Evolutionary conservation across 1,140 invertebrate genomes (phyloP).

Genomic region (Pogonus chalceus): DNA sequence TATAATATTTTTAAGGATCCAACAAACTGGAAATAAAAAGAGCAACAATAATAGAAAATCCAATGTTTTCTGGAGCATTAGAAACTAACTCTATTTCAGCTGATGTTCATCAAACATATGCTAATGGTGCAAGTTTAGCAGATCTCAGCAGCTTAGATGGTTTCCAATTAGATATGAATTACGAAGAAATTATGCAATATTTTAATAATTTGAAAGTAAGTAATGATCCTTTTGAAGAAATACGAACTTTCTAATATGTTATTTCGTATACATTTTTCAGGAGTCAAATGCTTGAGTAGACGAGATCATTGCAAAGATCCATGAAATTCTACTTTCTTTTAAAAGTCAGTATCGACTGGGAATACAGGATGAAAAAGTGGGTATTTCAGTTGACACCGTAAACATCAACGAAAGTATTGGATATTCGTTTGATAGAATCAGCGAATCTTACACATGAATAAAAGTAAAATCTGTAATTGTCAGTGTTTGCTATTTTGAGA

Average conservation of each 20-base stretch:
- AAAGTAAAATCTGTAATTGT: not conserved
- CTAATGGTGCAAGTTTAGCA: constrained; percentile 34
- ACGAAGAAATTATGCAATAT: constrained; percentile 94
- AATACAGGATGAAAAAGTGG: constrained; percentile 38
- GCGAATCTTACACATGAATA: constrained; percentile 45
- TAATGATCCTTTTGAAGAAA: not conserved
- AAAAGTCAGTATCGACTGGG: constrained; percentile 53
- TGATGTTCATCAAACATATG: constrained; percentile 24
- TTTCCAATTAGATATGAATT: constrained; percentile 82
- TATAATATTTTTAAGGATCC: constrained; percentile 24
- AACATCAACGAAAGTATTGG: constrained; percentile 41
- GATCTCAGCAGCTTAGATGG: constrained; percentile 58
- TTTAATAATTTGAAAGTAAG: constrained; percentile 90
- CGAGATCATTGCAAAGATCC: constrained; percentile 68
- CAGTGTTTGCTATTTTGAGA: too few species aligned
- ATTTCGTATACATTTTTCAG: constrained; percentile 34
- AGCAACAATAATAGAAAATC: constrained; percentile 77
- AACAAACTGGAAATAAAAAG: constrained; percentile 59
- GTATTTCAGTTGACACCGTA: constrained; percentile 38
- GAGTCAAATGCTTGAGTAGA: constrained; percentile 68
- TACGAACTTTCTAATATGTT: not conserved
- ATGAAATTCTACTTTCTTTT: constrained; percentile 60
- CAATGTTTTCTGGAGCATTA: constrained; percentile 58
- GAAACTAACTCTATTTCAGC: too few species aligned
- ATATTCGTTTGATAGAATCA: constrained; percentile 47